Percentiles rank a stretch among this genome's conserved stretches.
phyloP scores from a whole-genome alignment of 2,888 invertebrate species.

The Melanchra persicariae region DNA sequence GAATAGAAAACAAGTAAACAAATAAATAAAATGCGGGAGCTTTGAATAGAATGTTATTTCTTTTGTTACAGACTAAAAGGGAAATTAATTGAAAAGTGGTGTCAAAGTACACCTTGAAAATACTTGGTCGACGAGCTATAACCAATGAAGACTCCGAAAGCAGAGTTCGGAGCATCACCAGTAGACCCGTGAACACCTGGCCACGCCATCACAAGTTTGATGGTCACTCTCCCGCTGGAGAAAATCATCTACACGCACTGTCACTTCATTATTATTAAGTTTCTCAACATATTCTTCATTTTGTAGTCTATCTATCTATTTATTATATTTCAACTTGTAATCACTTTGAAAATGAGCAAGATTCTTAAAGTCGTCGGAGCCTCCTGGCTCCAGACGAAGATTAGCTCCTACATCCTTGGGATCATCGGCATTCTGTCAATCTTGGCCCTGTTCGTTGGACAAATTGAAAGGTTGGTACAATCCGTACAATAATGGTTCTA shows the following conservation, averaged over 20 bases:
- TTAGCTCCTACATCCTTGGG: slow-evolving; percentile 93
- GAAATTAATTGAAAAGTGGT: slow-evolving; percentile 75
- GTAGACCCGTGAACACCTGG: slow-evolving; percentile 79
- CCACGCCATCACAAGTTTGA: slow-evolving; percentile 81
- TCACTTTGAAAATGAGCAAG: slow-evolving; percentile 83
- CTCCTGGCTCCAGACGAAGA: slow-evolving; percentile 94
- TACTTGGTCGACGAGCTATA: slow-evolving; percentile 70
- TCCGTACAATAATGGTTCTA: slow-evolving; percentile 72
- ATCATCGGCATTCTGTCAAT: slow-evolving; percentile 93
- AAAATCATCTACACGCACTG: slow-evolving; percentile 87
- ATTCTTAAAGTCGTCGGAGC: slow-evolving; percentile 95
- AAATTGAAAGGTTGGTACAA: slow-evolving; percentile 91
- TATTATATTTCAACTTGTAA: slow-evolving; percentile 56
- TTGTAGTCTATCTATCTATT: slow-evolving; percentile 81
- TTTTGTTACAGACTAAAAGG: slow-evolving; percentile 86
- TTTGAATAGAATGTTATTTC: slow-evolving; percentile 34
- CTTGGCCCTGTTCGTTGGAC: slow-evolving; percentile 93
- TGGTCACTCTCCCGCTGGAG: slow-evolving; percentile 85
- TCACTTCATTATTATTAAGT: slow-evolving; percentile 91
- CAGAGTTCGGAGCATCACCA: slow-evolving; percentile 73
- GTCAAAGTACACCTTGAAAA: slow-evolving; percentile 74
- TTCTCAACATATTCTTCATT: slow-evolving; percentile 88
- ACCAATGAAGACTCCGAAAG: slow-evolving; percentile 83
- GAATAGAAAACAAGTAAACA: neutral
- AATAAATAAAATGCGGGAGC: neutral